phyloP scores from a whole-genome alignment of 2,888 invertebrate genomes.

The Zygothrica quintamaculata region DNA sequence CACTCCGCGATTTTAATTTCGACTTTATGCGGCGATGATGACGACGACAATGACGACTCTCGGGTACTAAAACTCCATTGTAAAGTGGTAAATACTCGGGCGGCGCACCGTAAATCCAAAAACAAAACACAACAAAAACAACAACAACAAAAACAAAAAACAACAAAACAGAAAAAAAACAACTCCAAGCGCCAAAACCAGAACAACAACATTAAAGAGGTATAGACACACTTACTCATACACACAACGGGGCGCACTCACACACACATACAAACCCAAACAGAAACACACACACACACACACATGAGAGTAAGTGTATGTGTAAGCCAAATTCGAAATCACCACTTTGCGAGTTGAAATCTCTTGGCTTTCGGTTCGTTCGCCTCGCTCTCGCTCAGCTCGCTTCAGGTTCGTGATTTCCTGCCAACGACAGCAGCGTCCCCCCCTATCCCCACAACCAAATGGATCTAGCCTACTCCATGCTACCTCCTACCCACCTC shows the following conservation, averaged over 20 bases:
- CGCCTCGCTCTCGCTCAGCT: conserved; percentile 56
- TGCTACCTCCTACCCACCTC: too few relatives aligned
- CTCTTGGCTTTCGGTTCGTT: conserved; percentile 64
- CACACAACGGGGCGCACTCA: conserved; percentile 11
- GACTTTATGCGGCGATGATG: conserved; percentile 83
- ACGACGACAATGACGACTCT: conserved; percentile 82
- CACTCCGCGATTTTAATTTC: conserved; percentile 81
- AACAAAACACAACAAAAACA: too few relatives aligned
- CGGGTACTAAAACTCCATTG: conserved; percentile 82
- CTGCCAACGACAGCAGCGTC: conserved; percentile 8
- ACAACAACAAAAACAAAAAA: too few relatives aligned
- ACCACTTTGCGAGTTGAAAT: conserved; percentile 76
- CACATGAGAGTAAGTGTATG: conserved; percentile 12
- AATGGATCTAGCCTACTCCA: not conserved
- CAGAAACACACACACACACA: conserved; percentile 30
- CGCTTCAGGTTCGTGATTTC: conserved; percentile 62
- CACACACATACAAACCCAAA: not conserved
- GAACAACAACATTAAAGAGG: conserved; percentile 76
- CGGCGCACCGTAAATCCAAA: conserved; percentile 81
- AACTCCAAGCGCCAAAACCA: conserved; percentile 79
- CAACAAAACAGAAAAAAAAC: too few relatives aligned
- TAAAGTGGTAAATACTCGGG: conserved; percentile 81
- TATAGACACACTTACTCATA: conserved; percentile 42
- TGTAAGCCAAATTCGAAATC: conserved; percentile 71
- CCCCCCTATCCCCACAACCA: not conserved